phyloP scores from a whole-genome alignment of 2,113 vertebrate genomes.

The Philantomba maxwellii region DNA sequence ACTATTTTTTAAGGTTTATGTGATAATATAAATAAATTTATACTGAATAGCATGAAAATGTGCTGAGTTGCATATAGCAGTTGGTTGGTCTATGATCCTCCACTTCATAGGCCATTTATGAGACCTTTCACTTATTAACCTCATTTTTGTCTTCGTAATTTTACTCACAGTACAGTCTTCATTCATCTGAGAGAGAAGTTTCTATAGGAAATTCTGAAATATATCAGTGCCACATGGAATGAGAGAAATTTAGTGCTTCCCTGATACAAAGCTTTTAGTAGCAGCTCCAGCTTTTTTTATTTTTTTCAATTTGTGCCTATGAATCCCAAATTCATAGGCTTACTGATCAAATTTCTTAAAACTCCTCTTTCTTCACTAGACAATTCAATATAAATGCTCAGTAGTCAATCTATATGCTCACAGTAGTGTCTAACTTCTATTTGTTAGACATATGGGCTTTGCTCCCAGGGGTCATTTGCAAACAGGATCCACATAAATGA shows the following conservation, averaged over 20 bases:
- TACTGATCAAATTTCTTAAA: conserved; percentile 29
- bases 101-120: not conserved
- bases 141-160: not conserved
- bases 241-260: not conserved
- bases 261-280: not conserved
- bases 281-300: not conserved
- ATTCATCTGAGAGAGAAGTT: not conserved
- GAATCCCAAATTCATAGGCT: not conserved
- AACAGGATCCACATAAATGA: conserved; percentile 1
- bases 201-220: not conserved
- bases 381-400: not conserved
- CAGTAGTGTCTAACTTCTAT: not conserved
- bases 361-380: not conserved
- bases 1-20: not conserved
- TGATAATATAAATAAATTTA: not conserved
- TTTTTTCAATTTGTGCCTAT: not conserved
- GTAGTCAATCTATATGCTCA: not conserved
- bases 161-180: not conserved
- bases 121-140: not conserved
- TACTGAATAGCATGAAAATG: not conserved
- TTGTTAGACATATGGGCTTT: not conserved
- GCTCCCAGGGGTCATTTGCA: not conserved
- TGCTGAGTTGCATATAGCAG: not conserved
- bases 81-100: not conserved
- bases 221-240: not conserved